phyloP scores from a whole-genome alignment of 2,113 vertebrate species.

The Aspiorhynchus laticeps region DNA sequence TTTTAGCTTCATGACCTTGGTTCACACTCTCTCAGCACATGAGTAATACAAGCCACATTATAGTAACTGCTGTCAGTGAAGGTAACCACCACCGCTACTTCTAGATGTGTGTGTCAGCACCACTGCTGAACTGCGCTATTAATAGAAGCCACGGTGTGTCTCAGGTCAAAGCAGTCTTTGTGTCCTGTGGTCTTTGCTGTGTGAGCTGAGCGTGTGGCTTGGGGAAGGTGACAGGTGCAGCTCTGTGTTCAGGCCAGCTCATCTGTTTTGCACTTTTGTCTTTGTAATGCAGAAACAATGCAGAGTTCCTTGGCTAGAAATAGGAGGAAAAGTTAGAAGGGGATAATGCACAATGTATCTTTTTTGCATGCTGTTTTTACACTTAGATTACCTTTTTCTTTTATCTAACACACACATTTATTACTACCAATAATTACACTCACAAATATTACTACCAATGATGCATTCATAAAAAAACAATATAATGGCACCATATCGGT shows the following conservation, averaged over 20 bases:
- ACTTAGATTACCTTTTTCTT: background rate
- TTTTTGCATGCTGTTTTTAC: background rate
- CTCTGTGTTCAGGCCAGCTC: slow-evolving; percentile 1
- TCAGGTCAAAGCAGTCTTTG: slow-evolving; percentile 44
- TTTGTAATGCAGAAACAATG: slow-evolving; percentile 14
- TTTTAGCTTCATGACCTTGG: slow-evolving; percentile 24
- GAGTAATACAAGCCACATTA: slow-evolving; percentile 44
- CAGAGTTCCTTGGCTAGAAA: background rate
- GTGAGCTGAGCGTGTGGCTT: slow-evolving; percentile 7
- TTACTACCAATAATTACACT: background rate
- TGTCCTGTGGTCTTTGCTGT: slow-evolving; percentile 41
- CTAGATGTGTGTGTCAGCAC: slow-evolving; percentile 38
- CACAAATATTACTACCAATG: no score
- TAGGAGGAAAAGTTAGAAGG: background rate
- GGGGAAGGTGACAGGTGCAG: slow-evolving; percentile 37
- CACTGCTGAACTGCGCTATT: slow-evolving; percentile 7
- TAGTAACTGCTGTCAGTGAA: slow-evolving; percentile 38
- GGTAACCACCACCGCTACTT: slow-evolving; percentile 44
- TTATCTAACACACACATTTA: background rate
- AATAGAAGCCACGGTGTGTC: slow-evolving; percentile 29
- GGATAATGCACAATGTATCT: background rate
- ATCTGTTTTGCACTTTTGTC: slow-evolving; percentile 37
- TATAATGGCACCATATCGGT: background rate
- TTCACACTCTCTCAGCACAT: slow-evolving; percentile 29
- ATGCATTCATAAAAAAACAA: background rate